Percentiles rank a stretch among this genome's conserved stretches.
phyloP scores from a whole-genome alignment of 92 coral and sea anemone species.

The Palythoa heliodiscus region DNA sequence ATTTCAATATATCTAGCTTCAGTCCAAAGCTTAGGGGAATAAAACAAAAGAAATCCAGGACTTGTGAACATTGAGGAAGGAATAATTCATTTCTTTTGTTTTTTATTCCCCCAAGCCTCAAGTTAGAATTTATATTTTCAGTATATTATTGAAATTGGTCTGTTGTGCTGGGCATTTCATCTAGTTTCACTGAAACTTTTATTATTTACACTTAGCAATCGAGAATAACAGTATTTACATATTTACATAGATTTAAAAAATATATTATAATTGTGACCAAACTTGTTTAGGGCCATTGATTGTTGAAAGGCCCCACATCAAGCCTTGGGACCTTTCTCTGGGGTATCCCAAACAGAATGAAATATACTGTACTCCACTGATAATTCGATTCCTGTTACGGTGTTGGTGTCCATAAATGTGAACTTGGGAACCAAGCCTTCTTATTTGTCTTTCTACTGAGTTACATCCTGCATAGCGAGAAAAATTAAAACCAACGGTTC shows the following conservation, averaged over 20 bases:
- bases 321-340: slow-evolving; percentile 72
- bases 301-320: slow-evolving; percentile 73
- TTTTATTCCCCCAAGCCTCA: too few species aligned
- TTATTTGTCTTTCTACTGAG: slow-evolving; percentile 63
- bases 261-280: slow-evolving; percentile 55
- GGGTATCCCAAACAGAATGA: slow-evolving; percentile 84
- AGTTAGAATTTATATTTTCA: too few species aligned
- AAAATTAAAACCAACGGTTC: slow-evolving; percentile 64
- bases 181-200: too few species aligned
- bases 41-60: too few species aligned
- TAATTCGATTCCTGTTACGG: slow-evolving; percentile 77
- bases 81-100: too few species aligned
- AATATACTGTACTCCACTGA: slow-evolving; percentile 71
- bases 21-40: too few species aligned
- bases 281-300: slow-evolving; percentile 60
- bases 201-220: too few species aligned
- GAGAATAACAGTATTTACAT: too few species aligned
- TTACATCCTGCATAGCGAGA: slow-evolving; percentile 83
- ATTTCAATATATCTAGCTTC: too few species aligned
- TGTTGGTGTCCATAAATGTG: slow-evolving; percentile 84
- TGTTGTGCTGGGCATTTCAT: too few species aligned
- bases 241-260: background rate
- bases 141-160: too few species aligned
- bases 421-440: slow-evolving; percentile 62
- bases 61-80: too few species aligned